Evolutionary conservation across 2,888 invertebrate species (phyloP).

Genomic region (Hirtodrosophila histrioides): DNA sequence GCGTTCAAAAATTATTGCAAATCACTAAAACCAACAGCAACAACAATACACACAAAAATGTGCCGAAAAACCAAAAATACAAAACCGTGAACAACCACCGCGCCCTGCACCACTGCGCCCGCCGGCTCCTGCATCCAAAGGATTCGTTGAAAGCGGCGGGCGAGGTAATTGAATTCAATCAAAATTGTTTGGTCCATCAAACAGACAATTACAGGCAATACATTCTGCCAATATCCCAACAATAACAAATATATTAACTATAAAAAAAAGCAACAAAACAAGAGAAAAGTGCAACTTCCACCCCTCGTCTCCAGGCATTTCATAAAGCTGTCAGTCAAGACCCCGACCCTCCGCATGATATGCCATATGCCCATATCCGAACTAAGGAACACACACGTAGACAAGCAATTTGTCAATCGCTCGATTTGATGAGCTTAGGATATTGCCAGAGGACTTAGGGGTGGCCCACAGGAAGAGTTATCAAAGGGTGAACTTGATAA

Average conservation of each 20-base stretch:
- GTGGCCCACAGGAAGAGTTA: constrained; percentile 29
- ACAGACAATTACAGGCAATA: constrained; percentile 82
- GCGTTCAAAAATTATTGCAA: constrained; percentile 74
- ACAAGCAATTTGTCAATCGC: constrained; percentile 75
- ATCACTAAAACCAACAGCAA: constrained; percentile 78
- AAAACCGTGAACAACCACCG: constrained; percentile 33
- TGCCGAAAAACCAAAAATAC: constrained; percentile 14
- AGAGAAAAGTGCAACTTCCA: constrained; percentile 16
- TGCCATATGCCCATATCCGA: constrained; percentile 25
- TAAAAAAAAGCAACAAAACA: constrained; percentile 13
- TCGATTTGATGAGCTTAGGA: constrained; percentile 68
- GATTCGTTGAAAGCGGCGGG: constrained; percentile 40
- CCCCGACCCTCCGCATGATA: constrained; percentile 15
- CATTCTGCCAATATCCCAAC: constrained; percentile 59
- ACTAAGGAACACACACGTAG: constrained; percentile 65
- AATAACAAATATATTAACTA: constrained; percentile 9
- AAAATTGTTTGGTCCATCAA: constrained; percentile 83
- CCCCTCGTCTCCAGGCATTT: constrained; percentile 27
- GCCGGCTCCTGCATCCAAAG: constrained; percentile 15
- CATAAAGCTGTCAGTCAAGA: constrained; percentile 63
- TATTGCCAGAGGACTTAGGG: constrained; percentile 42
- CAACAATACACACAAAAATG: constrained; percentile 7
- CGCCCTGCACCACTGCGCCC: constrained; percentile 10
- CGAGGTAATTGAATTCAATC: constrained; percentile 81
- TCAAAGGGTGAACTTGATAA: constrained; percentile 9